Evolutionary conservation across 2,113 vertebrate genomes (phyloP).

Genomic region (Micromys minutus): DNA sequence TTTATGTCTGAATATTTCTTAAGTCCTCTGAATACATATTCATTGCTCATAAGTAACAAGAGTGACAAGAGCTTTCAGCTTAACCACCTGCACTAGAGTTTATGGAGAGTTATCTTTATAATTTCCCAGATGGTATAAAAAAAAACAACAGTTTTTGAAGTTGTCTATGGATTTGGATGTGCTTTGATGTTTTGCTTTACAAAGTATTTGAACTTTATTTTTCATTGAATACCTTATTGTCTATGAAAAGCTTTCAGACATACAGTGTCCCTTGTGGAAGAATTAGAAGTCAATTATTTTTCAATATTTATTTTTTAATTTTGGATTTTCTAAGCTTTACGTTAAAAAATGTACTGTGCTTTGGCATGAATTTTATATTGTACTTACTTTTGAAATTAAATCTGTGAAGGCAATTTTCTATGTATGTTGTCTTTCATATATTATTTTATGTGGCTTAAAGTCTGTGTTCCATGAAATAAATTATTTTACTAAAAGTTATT

Average conservation of each 20-base stretch:
- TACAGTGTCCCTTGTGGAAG: not conserved
- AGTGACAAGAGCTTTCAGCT: slow-evolving; percentile 55
- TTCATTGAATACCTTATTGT: slow-evolving; percentile 30
- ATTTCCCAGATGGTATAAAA: slow-evolving; percentile 52
- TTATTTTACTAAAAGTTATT: not conserved
- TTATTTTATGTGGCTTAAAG: not conserved
- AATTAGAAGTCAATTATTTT: slow-evolving; percentile 51
- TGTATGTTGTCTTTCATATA: not conserved
- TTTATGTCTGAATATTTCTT: slow-evolving; percentile 51
- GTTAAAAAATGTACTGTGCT: slow-evolving; percentile 20
- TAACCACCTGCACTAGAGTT: slow-evolving; percentile 51
- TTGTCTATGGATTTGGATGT: slow-evolving; percentile 58
- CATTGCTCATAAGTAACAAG: slow-evolving; percentile 44
- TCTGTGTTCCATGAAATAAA: not conserved
- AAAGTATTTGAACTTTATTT: slow-evolving; percentile 11
- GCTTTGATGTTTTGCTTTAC: slow-evolving; percentile 3
- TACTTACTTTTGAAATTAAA: not conserved
- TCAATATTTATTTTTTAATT: slow-evolving; percentile 4
- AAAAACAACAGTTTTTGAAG: slow-evolving; percentile 39
- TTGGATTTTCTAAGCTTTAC: not conserved
- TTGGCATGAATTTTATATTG: not conserved
- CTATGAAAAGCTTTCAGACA: not conserved
- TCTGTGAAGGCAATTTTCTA: not conserved
- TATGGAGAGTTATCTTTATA: slow-evolving; percentile 61
- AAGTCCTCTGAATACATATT: slow-evolving; percentile 38